Base-by-base conservation (phyloP, 2,888 invertebrate genomes). In the Xestobium rufovillosum region DNA sequence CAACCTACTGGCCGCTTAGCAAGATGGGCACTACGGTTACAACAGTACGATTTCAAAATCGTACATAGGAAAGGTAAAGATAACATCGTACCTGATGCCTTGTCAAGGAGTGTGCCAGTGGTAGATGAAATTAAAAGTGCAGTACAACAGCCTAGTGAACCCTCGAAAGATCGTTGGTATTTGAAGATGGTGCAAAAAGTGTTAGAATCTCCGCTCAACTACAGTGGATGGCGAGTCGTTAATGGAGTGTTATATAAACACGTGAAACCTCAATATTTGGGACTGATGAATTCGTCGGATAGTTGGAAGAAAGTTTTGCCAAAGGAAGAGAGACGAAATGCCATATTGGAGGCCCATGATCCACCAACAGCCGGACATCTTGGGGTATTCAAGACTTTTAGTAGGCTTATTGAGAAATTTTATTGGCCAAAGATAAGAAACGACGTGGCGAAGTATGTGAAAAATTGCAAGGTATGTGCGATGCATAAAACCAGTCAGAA, bases 401-500 rank as follows among this genome's bases (percentile, higher is more conserved):
- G 31, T 2, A 11, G 46, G 19, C 27, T 50, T 57, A 56, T 56
- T 55, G 55, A 2, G 42, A 43, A 9, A 47, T 53, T n/a, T n/a
- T n/a, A n/a, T n/a, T n/a, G n/a, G n/a, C n/a, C n/a, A n/a, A n/a
- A n/a, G n/a, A n/a, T n/a, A 47, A 17, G 32, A 2, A 12, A 15
- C 2, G 52, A 56, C n/a, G 42, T 53, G 1, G 31, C 36, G 1
- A 31, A 29, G 1, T 58, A 47, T 31, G 47, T 57, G 1, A 27
- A 34, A 2, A 34, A 26, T 0, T 57, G 57, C 34, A 14, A 14
- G 1, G 25, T 37, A 1, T 59, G 55, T 34, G 37, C 48, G 8
- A 14, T 31, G 10, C 15, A 31, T 1, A 56, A 55, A 34, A 48
- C 45, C 2, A 41, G 40, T 9, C 48, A 49, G 9, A 19, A 15